Percentiles rank a stretch among this genome's conserved stretches.
Conservation (phyloP, 2,797 vertebrate species). For the Myotis daubentonii region DNA sequence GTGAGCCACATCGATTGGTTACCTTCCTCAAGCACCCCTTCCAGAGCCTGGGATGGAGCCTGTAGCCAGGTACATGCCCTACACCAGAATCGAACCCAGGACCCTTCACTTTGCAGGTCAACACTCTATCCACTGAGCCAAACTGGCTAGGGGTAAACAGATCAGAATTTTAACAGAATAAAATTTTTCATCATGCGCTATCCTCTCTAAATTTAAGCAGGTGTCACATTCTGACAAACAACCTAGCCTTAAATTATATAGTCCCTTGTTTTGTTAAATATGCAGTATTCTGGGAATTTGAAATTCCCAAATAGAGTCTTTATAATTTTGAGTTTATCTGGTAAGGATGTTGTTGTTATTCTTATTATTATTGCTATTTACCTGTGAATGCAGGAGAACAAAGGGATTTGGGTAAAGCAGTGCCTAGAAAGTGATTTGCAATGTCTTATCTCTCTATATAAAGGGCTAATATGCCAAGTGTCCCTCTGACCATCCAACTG, state of each 20-base stretch:
- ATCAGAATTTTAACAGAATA: slow-evolving; percentile 15
- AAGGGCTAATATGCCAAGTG: too few relatives aligned
- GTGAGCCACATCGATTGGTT: too few relatives aligned
- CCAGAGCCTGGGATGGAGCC: too few relatives aligned
- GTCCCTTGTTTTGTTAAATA: neutral
- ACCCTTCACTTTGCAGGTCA: too few relatives aligned
- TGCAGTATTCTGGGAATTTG: neutral
- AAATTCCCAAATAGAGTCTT: slow-evolving; percentile 10
- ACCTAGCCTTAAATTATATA: neutral
- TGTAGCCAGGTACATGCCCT: too few relatives aligned
- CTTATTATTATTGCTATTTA: neutral
- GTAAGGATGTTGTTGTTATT: neutral
- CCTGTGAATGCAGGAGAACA: neutral
- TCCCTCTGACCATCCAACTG: too few relatives aligned
- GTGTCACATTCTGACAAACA: neutral
- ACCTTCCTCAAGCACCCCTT: too few relatives aligned
- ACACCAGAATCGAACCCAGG: too few relatives aligned
- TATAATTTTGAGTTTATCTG: neutral
- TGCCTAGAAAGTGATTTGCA: neutral
- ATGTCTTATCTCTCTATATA: neutral
- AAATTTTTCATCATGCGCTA: neutral
- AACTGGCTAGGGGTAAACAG: neutral
- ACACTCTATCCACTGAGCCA: too few relatives aligned
- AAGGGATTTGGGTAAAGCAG: neutral
- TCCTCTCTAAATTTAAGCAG: neutral